phyloP scores from a whole-genome alignment of 2,113 vertebrate species.

The Dicaeum eximium region DNA sequence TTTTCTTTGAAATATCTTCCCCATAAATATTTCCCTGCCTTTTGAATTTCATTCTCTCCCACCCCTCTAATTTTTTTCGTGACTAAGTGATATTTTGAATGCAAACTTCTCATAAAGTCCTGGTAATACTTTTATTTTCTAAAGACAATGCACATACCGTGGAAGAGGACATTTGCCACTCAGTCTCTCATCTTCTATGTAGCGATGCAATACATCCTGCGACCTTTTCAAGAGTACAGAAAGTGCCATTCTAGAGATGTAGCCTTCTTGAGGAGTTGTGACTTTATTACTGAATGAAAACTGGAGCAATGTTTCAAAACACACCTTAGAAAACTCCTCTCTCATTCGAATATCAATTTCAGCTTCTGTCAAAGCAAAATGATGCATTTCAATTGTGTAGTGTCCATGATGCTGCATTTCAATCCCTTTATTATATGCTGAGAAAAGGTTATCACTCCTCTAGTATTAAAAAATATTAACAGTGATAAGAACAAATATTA shows the following conservation, averaged over 20 bases:
- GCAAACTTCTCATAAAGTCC: not conserved
- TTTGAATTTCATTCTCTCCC: not conserved
- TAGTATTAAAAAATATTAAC: not conserved
- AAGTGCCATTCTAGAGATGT: slow-evolving; percentile 97
- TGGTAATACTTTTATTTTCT: not conserved
- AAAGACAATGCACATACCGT: slow-evolving; percentile 71
- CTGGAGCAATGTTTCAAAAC: slow-evolving; percentile 96
- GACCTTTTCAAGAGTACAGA: slow-evolving; percentile 93
- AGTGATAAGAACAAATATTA: not conserved
- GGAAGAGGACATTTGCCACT: slow-evolving; percentile 97
- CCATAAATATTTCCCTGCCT: not conserved
- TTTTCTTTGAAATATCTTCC: not conserved
- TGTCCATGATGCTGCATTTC: not conserved
- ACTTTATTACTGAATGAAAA: slow-evolving; percentile 99
- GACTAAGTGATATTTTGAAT: not conserved
- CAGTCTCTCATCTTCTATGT: slow-evolving; percentile 93
- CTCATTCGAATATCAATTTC: slow-evolving; percentile 96
- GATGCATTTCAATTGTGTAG: not conserved
- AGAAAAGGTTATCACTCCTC: not conserved
- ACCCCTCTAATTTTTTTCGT: not conserved
- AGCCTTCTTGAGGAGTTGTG: slow-evolving; percentile 95
- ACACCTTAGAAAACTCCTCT: slow-evolving; percentile 98
- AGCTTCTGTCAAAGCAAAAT: slow-evolving; percentile 83
- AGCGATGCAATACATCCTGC: slow-evolving; percentile 91
- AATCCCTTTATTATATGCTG: not conserved